Evolutionary conservation across 2,797 vertebrate genomes (phyloP).

Genomic region (Xiphophorus birchmanni): DNA sequence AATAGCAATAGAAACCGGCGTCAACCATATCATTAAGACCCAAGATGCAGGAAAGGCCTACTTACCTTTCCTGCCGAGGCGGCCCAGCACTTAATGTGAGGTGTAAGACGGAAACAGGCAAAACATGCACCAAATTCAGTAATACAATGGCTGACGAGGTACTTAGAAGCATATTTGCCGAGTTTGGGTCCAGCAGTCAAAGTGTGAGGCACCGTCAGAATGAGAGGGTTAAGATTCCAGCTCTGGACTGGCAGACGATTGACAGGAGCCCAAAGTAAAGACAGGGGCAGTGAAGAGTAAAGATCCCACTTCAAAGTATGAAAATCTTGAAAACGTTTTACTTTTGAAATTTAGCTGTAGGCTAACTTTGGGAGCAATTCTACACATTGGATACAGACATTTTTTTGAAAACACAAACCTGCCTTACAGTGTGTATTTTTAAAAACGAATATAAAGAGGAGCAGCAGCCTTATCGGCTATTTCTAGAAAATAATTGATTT

Average conservation of each 20-base stretch:
- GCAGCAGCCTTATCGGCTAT: neutral
- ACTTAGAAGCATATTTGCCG: neutral
- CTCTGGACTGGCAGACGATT: neutral
- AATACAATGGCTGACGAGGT: neutral
- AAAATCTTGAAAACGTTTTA: neutral
- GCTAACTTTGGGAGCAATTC: neutral
- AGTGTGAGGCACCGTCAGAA: neutral
- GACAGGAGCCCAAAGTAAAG: neutral
- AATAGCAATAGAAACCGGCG: neutral
- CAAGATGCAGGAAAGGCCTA: neutral
- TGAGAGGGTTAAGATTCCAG: neutral
- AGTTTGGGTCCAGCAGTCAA: neutral
- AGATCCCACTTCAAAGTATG: neutral
- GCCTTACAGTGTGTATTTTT: neutral
- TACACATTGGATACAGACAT: neutral
- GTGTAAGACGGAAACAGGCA: neutral
- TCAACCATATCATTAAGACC: neutral
- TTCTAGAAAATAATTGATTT: neutral
- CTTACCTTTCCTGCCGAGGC: neutral
- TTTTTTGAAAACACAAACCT: neutral
- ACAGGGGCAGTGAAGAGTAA: neutral
- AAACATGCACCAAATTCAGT: neutral
- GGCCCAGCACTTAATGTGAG: neutral
- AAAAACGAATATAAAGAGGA: neutral
- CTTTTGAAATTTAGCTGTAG: neutral